Conservation (phyloP, 2,797 vertebrate genomes). For the Cynodonichthys magdalenae region DNA sequence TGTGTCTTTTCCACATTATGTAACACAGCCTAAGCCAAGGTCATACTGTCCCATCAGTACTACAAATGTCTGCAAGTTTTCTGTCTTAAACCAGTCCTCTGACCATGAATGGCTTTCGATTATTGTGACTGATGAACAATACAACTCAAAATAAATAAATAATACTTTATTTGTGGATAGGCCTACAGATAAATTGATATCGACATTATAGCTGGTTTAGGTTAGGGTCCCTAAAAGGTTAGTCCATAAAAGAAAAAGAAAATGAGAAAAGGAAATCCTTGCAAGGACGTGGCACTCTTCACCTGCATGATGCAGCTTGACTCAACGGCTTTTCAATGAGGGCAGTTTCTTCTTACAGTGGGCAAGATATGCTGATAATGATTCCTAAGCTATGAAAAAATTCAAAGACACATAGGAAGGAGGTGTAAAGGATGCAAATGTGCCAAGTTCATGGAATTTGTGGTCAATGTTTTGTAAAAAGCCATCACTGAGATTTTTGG, state of each 20-base stretch:
- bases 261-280: neutral
- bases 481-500: neutral
- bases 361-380: neutral
- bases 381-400: neutral
- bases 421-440: neutral
- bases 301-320: too few relatives aligned
- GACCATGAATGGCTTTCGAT: neutral
- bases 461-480: too few relatives aligned
- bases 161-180: too few relatives aligned
- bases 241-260: too few relatives aligned
- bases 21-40: slow-evolving; percentile 28
- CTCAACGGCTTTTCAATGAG: neutral
- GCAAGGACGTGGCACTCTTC: neutral
- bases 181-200: neutral
- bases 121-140: neutral
- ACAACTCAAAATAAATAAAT: too few relatives aligned
- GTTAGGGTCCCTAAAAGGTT: too few relatives aligned
- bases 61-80: neutral
- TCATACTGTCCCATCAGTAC: slow-evolving; percentile 15
- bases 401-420: neutral
- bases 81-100: neutral
- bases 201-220: neutral
- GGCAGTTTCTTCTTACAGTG: neutral
- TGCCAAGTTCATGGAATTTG: neutral
- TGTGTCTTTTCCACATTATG: slow-evolving; percentile 13